Percentiles rank a stretch among this genome's conserved stretches.
Conservation (phyloP, 2,113 vertebrate genomes). For the Otis tarda region DNA sequence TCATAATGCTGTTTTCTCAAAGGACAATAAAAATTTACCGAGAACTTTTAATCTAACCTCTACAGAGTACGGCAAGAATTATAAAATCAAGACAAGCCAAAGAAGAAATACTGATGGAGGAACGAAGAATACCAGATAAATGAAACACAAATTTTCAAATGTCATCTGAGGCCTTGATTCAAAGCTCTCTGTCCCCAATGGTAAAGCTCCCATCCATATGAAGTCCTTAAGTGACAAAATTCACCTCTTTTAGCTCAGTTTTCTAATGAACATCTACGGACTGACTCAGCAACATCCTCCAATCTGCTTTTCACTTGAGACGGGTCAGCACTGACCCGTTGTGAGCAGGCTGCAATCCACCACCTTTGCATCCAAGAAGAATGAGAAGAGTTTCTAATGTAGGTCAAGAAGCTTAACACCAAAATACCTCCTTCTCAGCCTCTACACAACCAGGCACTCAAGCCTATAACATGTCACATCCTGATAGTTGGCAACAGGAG, state of each 20-base stretch:
- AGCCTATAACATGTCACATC: neutral
- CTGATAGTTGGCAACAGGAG: neutral
- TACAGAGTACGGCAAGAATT: neutral
- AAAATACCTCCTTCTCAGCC: neutral
- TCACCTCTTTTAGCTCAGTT: neutral
- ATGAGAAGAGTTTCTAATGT: neutral
- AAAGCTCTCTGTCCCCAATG: neutral
- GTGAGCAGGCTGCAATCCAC: neutral
- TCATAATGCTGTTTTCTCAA: neutral
- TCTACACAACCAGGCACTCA: neutral
- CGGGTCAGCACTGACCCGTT: neutral
- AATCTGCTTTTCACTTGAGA: neutral
- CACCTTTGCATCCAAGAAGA: neutral
- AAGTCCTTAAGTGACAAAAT: neutral
- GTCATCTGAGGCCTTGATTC: neutral
- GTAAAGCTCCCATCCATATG: neutral
- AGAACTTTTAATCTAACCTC: neutral
- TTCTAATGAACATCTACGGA: neutral
- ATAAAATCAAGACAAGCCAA: neutral
- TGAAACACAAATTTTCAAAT: neutral
- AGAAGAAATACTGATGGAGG: neutral
- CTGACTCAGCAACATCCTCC: neutral
- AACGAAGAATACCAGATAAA: neutral
- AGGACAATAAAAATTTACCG: neutral
- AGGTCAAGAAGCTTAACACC: neutral